Conservation (phyloP, 1,140 invertebrate genomes). For the Lutraria rhynchaena region DNA sequence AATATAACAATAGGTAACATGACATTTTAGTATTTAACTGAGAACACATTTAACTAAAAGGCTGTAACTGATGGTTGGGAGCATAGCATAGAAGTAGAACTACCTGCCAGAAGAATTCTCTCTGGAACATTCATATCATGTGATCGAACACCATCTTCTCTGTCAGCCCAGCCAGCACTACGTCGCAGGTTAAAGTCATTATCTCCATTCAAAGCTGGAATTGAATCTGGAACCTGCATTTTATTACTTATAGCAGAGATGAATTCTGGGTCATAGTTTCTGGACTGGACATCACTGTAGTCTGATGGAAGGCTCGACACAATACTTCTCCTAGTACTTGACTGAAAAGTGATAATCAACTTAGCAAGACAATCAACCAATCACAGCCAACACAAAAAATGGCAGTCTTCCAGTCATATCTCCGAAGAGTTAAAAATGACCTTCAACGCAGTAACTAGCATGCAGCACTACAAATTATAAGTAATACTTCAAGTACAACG, state of each 20-base stretch:
- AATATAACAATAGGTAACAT: too few species aligned
- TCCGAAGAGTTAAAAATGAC: too few species aligned
- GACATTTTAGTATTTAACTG: too few species aligned
- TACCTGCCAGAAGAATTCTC: slow-evolving; percentile 70
- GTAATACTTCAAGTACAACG: too few species aligned
- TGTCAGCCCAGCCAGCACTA: slow-evolving; percentile 18
- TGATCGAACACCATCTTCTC: slow-evolving; percentile 1
- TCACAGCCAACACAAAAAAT: too few species aligned
- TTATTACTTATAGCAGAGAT: slow-evolving; percentile 75
- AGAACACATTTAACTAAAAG: too few species aligned
- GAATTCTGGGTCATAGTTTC: slow-evolving; percentile 71
- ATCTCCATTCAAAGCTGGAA: slow-evolving; percentile 55
- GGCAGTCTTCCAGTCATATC: too few species aligned
- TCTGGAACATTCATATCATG: slow-evolving; percentile 69
- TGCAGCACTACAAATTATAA: too few species aligned
- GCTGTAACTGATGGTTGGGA: too few species aligned
- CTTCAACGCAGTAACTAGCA: too few species aligned
- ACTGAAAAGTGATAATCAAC: slow-evolving; percentile 37
- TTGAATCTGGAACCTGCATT: slow-evolving; percentile 75
- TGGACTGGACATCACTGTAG: slow-evolving; percentile 74
- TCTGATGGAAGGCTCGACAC: slow-evolving; percentile 74
- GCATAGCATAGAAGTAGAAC: too few species aligned
- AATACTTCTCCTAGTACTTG: slow-evolving; percentile 51
- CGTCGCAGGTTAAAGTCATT: slow-evolving; percentile 31
- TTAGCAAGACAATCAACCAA: too few species aligned